Conservation (phyloP, 2,888 invertebrate species). For the Ectropis crepuscularia region DNA sequence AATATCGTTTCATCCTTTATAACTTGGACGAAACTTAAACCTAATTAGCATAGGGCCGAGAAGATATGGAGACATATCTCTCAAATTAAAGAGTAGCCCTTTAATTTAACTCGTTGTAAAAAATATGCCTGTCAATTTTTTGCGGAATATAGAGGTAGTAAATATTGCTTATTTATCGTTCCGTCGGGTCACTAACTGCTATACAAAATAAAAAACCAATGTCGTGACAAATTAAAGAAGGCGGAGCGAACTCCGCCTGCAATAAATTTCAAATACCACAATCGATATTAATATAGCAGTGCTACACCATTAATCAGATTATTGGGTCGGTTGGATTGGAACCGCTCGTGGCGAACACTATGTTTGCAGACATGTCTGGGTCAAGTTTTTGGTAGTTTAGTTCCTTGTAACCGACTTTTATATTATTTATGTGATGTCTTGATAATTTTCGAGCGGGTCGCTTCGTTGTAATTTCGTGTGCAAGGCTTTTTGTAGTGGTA, state of each 20-base stretch:
- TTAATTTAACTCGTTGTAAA: no score
- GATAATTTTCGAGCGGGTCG: no score
- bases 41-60: no score
- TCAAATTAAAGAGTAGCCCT: no score
- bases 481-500: no score
- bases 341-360: neutral
- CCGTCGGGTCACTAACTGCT: no score
- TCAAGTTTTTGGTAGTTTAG: neutral
- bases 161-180: no score
- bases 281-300: neutral
- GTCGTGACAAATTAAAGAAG: constrained; percentile 6
- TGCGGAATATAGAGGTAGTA: neutral
- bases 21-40: no score
- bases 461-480: no score
- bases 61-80: no score
- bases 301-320: neutral
- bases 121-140: constrained; percentile 3
- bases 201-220: no score
- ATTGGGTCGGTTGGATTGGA: constrained; percentile 1
- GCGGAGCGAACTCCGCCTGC: neutral
- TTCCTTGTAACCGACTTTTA: neutral
- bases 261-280: constrained; percentile 9
- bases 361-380: neutral
- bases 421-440: neutral
- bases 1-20: no score